Percentiles rank a stretch among this genome's conserved stretches.
Conservation (phyloP, 2,797 vertebrate species). For the Coregonus sp. region DNA sequence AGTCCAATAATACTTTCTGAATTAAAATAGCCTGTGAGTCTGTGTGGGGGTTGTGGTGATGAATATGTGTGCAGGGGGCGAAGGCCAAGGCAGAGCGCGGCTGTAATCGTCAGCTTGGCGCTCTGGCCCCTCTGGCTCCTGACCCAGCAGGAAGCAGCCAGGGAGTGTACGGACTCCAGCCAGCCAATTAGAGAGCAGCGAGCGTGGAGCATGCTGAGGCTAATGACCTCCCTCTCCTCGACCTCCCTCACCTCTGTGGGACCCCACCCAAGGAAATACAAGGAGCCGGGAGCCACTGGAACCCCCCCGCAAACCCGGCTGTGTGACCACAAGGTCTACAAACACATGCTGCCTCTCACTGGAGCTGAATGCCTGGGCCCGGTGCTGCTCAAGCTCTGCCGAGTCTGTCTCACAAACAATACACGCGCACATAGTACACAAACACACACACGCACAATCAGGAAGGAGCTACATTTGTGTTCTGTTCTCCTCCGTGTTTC, state of each 20-base stretch:
- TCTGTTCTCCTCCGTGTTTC: constrained; percentile 29
- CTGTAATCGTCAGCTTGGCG: constrained; percentile 58
- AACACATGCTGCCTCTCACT: constrained; percentile 66
- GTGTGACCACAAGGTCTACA: constrained; percentile 72
- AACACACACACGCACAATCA: constrained; percentile 20
- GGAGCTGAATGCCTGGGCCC: constrained; percentile 61
- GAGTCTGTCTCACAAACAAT: constrained; percentile 46
- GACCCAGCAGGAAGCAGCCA: constrained; percentile 70
- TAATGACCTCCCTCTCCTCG: constrained; percentile 75
- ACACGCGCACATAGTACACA: constrained; percentile 19
- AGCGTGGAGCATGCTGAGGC: constrained; percentile 57
- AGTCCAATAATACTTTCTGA: not conserved
- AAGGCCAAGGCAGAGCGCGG: constrained; percentile 21
- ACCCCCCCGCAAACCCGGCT: constrained; percentile 54
- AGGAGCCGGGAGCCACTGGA: constrained; percentile 53
- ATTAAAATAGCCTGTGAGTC: constrained; percentile 22
- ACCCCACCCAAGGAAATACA: constrained; percentile 67
- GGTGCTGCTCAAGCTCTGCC: constrained; percentile 42
- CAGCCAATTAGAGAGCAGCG: constrained; percentile 63
- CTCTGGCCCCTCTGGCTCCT: constrained; percentile 57
- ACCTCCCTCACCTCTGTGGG: constrained; percentile 73
- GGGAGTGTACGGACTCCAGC: constrained; percentile 46
- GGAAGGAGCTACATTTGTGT: constrained; percentile 27
- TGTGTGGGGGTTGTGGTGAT: constrained; percentile 47
- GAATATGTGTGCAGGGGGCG: constrained; percentile 31